phyloP scores from a whole-genome alignment of 2,113 vertebrate species.

The Triplophysa siluroides region DNA sequence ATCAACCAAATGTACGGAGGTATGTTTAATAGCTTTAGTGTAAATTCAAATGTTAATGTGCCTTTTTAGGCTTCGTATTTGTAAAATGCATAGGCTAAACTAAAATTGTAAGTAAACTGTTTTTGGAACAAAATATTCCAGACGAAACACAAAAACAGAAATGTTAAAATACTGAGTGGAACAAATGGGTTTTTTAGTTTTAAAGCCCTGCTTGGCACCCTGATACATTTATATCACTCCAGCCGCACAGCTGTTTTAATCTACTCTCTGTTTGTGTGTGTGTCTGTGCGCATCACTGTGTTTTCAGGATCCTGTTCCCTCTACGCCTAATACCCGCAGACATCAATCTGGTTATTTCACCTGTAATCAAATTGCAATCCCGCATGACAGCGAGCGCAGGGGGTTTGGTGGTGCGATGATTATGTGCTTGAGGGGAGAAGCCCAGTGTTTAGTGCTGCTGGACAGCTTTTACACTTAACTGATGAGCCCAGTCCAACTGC shows the following conservation, averaged over 20 bases:
- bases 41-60: too few relatives aligned
- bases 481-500: slow-evolving; percentile 18
- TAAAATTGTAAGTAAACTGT: too few relatives aligned
- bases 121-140: too few relatives aligned
- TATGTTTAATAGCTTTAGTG: too few relatives aligned
- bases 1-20: too few relatives aligned
- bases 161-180: too few relatives aligned
- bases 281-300: not conserved
- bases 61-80: too few relatives aligned
- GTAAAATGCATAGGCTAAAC: too few relatives aligned
- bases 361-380: not conserved
- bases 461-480: slow-evolving; percentile 32
- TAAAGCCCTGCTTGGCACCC: not conserved
- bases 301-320: not conserved
- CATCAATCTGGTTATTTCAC: slow-evolving; percentile 24
- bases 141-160: too few relatives aligned
- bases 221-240: slow-evolving; percentile 27
- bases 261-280: slow-evolving; percentile 7
- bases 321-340: slow-evolving; percentile 1
- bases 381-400: not conserved
- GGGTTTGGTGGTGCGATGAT: not conserved
- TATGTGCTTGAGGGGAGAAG: not conserved
- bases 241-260: slow-evolving; percentile 52
- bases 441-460: not conserved
- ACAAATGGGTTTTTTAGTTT: too few relatives aligned